These are phyloP conservation scores for Lasioglossum malachurum DNA, from an alignment of 2,888 invertebrate genomes.

Conservation along the genomic window DNA sequence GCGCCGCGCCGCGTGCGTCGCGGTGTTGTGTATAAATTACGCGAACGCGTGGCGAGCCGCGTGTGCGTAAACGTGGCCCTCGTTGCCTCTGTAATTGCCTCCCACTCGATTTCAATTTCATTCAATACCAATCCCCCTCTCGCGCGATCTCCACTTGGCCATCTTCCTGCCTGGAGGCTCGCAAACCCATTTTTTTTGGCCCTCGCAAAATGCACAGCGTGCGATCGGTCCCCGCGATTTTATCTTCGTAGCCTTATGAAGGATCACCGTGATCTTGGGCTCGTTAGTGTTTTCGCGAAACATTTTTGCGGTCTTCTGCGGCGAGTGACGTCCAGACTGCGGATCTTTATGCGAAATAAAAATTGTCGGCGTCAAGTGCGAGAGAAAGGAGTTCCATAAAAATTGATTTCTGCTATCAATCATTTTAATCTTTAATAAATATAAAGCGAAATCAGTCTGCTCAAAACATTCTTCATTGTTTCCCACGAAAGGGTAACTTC, in stretches of 20 bases:
- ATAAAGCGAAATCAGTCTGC: neutral
- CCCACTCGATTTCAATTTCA: conserved; percentile 37
- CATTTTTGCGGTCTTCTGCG: too few species aligned
- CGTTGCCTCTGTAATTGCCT: conserved; percentile 43
- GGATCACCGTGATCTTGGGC: too few species aligned
- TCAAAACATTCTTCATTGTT: neutral
- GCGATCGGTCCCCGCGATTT: neutral
- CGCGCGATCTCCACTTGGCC: neutral
- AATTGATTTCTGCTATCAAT: too few species aligned
- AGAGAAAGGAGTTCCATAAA: too few species aligned
- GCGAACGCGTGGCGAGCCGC: conserved; percentile 22
- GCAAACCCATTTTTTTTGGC: neutral
- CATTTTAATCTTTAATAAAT: too few species aligned
- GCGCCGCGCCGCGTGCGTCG: conserved; percentile 27
- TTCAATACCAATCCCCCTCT: neutral
- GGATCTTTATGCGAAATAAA: too few species aligned
- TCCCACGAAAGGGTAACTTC: neutral
- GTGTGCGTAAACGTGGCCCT: neutral
- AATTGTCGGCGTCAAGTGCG: too few species aligned
- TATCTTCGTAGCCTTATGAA: neutral
- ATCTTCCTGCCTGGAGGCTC: neutral
- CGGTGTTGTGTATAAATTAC: conserved; percentile 59
- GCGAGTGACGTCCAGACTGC: too few species aligned
- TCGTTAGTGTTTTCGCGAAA: too few species aligned
- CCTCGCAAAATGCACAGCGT: neutral